These are phyloP conservation scores for Pocota personata DNA, from an alignment of 2,888 invertebrate species.

Conservation along the genomic window DNA sequence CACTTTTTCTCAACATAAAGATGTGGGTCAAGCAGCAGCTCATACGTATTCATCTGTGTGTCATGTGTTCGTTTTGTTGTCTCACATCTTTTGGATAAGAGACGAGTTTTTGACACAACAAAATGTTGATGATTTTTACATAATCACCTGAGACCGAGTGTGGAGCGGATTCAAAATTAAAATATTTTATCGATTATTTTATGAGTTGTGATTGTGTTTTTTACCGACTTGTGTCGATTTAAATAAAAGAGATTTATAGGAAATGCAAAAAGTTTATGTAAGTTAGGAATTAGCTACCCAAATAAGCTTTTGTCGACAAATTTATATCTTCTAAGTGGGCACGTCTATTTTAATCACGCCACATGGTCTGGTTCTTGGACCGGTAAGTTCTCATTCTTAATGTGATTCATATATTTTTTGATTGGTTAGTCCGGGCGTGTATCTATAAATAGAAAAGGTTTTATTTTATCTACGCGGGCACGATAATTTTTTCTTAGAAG, in stretches of 20 bases:
- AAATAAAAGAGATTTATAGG: conserved; percentile 1
- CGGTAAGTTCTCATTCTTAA: neutral
- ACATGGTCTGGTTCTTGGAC: conserved; percentile 12
- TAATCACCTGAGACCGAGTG: conserved; percentile 18
- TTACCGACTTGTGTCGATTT: conserved; percentile 42
- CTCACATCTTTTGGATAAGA: conserved; percentile 15
- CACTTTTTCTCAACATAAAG: conserved; percentile 32
- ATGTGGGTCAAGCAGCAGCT: conserved; percentile 60
- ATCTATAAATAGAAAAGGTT: neutral
- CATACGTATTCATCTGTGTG: neutral
- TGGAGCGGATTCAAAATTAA: neutral
- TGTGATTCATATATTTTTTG: neutral
- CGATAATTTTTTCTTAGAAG: neutral
- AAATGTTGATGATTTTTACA: conserved; percentile 6
- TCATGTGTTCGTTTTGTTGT: neutral
- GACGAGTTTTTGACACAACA: conserved; percentile 24
- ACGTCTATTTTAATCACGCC: conserved; percentile 8
- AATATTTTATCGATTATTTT: neutral
- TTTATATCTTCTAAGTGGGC: neutral
- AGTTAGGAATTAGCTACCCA: neutral
- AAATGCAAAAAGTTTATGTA: neutral
- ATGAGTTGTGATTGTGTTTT: neutral
- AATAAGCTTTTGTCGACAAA: neutral
- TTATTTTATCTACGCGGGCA: neutral
- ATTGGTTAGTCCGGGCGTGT: neutral